A percentile compares a stretch with the other conserved stretches of the same genome.
Conservation (phyloP, 2,888 invertebrate species). For the Phoronis australis region DNA sequence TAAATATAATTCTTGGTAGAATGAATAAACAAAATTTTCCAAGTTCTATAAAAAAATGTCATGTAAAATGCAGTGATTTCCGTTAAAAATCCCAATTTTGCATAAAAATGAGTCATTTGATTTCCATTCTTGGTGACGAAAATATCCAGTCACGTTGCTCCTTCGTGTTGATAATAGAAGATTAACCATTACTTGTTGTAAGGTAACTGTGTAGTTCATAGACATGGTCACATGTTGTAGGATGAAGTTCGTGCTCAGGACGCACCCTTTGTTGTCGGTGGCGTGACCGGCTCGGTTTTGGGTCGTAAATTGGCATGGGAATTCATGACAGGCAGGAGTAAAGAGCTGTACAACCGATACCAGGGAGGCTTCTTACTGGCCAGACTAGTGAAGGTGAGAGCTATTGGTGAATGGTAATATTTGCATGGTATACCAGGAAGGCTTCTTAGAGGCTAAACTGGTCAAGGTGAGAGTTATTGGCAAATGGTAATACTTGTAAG, state of each 20-base stretch:
- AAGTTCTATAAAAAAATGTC: too few relatives aligned
- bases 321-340: conserved; percentile 82
- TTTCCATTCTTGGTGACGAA: too few relatives aligned
- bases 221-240: conserved; percentile 77
- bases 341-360: conserved; percentile 70
- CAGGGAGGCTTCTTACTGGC: conserved; percentile 74
- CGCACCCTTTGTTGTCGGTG: conserved; percentile 80
- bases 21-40: too few relatives aligned
- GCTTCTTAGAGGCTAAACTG: conserved; percentile 73
- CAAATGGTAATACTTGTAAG: conserved; percentile 79
- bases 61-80: too few relatives aligned
- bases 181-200: too few relatives aligned
- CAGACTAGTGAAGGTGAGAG: conserved; percentile 66
- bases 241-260: conserved; percentile 88
- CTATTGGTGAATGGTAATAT: conserved; percentile 64
- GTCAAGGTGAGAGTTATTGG: conserved; percentile 61
- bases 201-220: too few relatives aligned
- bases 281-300: conserved; percentile 72
- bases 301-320: conserved; percentile 87
- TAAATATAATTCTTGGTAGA: too few relatives aligned
- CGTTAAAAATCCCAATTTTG: too few relatives aligned
- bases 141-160: too few relatives aligned
- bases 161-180: too few relatives aligned
- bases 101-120: too few relatives aligned
- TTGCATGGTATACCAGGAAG: conserved; percentile 77